Conservation (phyloP, 2,888 invertebrate genomes). For the Adelognathus sp. region DNA sequence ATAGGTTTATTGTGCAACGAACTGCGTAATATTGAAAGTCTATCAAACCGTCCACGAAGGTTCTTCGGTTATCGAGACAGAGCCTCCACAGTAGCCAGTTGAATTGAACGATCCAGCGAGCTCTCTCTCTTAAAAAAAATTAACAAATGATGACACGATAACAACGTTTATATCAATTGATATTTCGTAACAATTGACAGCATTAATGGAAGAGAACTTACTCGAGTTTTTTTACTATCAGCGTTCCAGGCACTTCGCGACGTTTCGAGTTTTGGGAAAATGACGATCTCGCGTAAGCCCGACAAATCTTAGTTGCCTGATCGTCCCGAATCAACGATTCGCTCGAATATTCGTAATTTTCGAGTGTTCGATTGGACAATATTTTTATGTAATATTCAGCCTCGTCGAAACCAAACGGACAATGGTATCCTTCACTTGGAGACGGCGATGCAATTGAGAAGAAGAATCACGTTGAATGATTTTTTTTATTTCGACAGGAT, state of each 20-base stretch:
- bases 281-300: conserved; percentile 34
- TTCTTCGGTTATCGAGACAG: conserved; percentile 79
- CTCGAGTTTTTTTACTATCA: conserved; percentile 10
- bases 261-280: conserved; percentile 28
- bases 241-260: background rate
- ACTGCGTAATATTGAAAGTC: conserved; percentile 54
- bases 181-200: background rate
- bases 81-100: conserved; percentile 80
- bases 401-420: conserved; percentile 82
- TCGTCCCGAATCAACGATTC: background rate
- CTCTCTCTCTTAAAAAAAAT: conserved; percentile 71
- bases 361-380: conserved; percentile 74
- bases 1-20: conserved; percentile 25
- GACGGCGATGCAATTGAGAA: conserved; percentile 12
- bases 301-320: conserved; percentile 32
- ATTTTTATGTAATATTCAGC: conserved; percentile 83
- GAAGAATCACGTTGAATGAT: background rate
- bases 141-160: background rate
- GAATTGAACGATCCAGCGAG: conserved; percentile 80
- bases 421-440: conserved; percentile 71
- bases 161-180: background rate
- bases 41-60: conserved; percentile 45
- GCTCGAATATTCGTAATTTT: conserved; percentile 7
- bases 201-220: conserved; percentile 7
- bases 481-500: background rate